A percentile compares a stretch with the other conserved stretches of the same genome.
Evolutionary conservation across 1,140 invertebrate species (phyloP).

Genomic region (Leucophenga varia): DNA sequence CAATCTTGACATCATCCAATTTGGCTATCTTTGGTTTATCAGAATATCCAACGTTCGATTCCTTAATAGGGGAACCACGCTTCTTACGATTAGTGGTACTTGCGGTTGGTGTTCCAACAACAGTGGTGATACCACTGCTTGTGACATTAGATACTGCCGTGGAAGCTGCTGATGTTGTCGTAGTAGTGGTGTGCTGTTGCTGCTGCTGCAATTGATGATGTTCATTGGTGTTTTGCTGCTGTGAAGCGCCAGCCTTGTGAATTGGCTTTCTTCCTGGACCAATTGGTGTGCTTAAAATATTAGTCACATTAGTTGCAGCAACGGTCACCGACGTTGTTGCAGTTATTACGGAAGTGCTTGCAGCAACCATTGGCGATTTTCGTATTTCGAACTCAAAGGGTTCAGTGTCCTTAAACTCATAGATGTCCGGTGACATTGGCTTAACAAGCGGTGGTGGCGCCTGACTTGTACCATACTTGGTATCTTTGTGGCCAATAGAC

Average conservation of each 20-base stretch:
- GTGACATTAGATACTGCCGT: no score
- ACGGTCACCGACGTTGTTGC: neutral
- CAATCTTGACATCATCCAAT: neutral
- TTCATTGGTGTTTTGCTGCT: constrained; percentile 20
- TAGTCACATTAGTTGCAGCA: neutral
- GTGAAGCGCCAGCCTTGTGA: constrained; percentile 20
- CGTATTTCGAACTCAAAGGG: constrained; percentile 78
- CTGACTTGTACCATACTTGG: constrained; percentile 30
- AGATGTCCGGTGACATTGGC: constrained; percentile 64
- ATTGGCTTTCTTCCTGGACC: constrained; percentile 25
- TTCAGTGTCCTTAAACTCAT: constrained; percentile 87
- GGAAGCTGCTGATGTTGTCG: constrained; percentile 3
- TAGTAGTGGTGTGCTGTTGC: no score
- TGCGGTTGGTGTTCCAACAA: neutral
- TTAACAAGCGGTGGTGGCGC: constrained; percentile 17
- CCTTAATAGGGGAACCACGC: constrained; percentile 49
- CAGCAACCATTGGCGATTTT: constrained; percentile 39
- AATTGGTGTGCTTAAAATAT: neutral
- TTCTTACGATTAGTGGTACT: constrained; percentile 30
- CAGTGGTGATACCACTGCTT: neutral
- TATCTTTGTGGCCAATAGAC: constrained; percentile 19
- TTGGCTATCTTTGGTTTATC: constrained; percentile 30
- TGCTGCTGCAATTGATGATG: constrained; percentile 20
- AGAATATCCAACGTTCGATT: constrained; percentile 17
- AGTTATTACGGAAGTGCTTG: constrained; percentile 7